These are phyloP conservation scores for Vireo griseus DNA, from an alignment of 2,797 vertebrate species.

Conservation along the genomic window DNA sequence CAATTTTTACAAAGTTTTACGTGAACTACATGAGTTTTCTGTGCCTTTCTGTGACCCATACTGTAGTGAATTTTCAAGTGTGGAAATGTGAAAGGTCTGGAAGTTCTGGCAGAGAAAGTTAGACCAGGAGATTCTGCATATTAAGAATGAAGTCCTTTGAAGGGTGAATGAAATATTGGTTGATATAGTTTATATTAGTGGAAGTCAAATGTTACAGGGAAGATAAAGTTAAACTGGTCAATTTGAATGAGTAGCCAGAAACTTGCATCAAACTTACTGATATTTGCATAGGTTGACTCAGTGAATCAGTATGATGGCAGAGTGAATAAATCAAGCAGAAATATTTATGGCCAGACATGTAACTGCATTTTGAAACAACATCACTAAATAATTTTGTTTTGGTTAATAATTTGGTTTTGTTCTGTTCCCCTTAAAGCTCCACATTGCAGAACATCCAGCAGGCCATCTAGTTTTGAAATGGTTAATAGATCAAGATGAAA, in stretches of 20 bases:
- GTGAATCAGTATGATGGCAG: not conserved
- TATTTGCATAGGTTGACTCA: not conserved
- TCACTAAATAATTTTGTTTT: not conserved
- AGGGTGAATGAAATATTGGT: not conserved
- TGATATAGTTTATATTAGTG: not conserved
- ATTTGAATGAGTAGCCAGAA: not conserved
- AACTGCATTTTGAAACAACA: not conserved
- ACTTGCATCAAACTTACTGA: not conserved
- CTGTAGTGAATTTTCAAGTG: not conserved
- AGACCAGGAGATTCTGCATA: not conserved
- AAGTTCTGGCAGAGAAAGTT: not conserved
- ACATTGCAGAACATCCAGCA: conserved; percentile 92
- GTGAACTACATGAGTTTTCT: not conserved
- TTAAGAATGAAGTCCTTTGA: not conserved
- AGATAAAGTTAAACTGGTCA: not conserved
- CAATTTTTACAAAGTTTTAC: not conserved
- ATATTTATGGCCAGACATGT: not conserved
- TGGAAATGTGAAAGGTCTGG: not conserved
- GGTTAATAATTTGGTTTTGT: not conserved
- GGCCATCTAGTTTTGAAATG: conserved; percentile 96
- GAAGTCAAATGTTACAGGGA: not conserved
- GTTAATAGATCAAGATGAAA: conserved; percentile 91
- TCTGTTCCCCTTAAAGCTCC: conserved; percentile 77
- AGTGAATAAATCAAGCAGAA: not conserved
- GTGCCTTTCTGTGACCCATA: not conserved